Conservation (phyloP, 2,888 invertebrate genomes). For the Philhelius pedissequus region DNA sequence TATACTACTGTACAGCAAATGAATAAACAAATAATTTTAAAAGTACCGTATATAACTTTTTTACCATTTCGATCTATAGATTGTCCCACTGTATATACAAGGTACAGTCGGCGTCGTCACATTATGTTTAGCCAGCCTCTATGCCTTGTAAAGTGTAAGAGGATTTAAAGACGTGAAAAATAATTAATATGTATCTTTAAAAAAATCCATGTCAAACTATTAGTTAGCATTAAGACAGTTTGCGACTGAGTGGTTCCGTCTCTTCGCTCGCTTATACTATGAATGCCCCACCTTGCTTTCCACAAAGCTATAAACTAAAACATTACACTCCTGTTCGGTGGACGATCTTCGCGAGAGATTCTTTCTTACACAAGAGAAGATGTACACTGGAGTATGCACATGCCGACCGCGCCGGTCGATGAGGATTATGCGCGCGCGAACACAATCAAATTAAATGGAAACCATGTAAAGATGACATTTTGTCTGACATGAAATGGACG, state of each 20-base stretch:
- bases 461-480: constrained; percentile 74
- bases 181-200: constrained; percentile 67
- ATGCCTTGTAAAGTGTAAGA: constrained; percentile 9
- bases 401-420: not conserved
- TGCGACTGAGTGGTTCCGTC: constrained; percentile 36
- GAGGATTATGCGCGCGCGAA: constrained; percentile 27
- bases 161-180: constrained; percentile 52
- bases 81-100: not conserved
- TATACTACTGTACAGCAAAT: too few relatives aligned
- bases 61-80: too few relatives aligned
- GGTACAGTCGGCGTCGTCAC: not conserved
- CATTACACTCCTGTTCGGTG: constrained; percentile 30
- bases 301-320: constrained; percentile 56
- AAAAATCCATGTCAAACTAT: constrained; percentile 67
- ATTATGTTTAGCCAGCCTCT: not conserved
- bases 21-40: too few relatives aligned
- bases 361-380: not conserved
- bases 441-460: constrained; percentile 73
- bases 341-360: constrained; percentile 10
- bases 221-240: constrained; percentile 64
- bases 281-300: constrained; percentile 51
- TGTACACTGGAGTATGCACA: not conserved
- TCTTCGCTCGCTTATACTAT: not conserved
- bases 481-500: constrained; percentile 73
- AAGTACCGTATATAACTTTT: too few relatives aligned